Percentiles rank a stretch among this genome's conserved stretches.
Conservation (phyloP, 2,113 vertebrate genomes). For the Eudorcas thomsonii region DNA sequence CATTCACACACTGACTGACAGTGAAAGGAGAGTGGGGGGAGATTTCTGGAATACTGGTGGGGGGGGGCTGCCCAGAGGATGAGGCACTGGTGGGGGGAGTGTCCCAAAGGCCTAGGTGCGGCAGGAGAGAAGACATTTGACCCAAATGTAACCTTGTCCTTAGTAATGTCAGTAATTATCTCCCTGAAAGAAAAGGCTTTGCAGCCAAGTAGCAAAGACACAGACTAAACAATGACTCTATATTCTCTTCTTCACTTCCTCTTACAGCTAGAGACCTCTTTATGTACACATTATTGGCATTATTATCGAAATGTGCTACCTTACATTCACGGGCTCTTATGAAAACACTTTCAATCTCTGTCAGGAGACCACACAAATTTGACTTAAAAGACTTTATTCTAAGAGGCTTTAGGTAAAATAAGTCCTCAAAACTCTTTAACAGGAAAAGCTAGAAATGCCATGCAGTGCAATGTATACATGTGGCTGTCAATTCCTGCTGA, state of each 20-base stretch:
- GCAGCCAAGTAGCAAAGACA: background rate
- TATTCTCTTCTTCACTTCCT: background rate
- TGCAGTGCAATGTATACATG: background rate
- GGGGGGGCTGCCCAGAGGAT: background rate
- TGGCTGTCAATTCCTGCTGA: background rate
- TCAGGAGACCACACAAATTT: background rate
- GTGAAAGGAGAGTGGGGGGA: background rate
- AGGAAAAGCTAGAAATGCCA: background rate
- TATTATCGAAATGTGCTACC: background rate
- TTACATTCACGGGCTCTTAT: background rate
- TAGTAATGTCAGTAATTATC: background rate
- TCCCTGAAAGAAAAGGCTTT: background rate
- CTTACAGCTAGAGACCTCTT: background rate
- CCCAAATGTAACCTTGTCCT: background rate
- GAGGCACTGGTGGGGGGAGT: fast-evolving
- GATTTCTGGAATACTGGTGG: background rate
- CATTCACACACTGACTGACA: constrained; percentile 47
- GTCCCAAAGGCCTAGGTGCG: background rate
- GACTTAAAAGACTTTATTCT: background rate
- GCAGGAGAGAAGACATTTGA: background rate
- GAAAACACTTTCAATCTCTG: background rate
- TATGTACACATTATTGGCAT: background rate
- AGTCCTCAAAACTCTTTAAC: background rate
- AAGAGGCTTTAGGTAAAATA: background rate
- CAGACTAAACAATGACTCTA: background rate